phyloP scores from a whole-genome alignment of 2,888 invertebrate genomes.

The Pomacea canaliculata region DNA sequence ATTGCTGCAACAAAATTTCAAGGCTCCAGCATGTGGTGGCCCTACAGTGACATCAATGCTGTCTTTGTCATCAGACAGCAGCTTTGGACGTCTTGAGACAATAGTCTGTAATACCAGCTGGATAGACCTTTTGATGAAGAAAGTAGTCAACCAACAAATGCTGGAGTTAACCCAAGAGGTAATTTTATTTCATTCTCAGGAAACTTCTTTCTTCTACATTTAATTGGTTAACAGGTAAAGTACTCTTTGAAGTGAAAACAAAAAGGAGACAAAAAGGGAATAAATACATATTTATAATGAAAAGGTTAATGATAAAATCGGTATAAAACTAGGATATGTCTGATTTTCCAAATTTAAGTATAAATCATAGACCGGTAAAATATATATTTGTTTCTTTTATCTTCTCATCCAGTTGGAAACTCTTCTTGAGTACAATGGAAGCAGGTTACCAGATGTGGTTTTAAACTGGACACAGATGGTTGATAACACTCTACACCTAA shows the following conservation, averaged over 20 bases:
- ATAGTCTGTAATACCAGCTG: slow-evolving; percentile 23
- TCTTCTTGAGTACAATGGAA: too few species aligned
- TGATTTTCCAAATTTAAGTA: too few species aligned
- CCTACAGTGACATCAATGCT: slow-evolving; percentile 20
- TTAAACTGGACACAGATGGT: slow-evolving; percentile 45
- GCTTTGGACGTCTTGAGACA: slow-evolving; percentile 15
- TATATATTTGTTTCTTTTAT: too few species aligned
- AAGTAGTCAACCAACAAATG: slow-evolving; percentile 1
- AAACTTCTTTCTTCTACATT: too few species aligned
- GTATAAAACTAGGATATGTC: too few species aligned
- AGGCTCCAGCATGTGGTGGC: slow-evolving; percentile 27
- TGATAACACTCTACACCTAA: slow-evolving; percentile 24
- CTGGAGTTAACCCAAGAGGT: slow-evolving; percentile 8
- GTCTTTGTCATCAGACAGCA: slow-evolving; percentile 20
- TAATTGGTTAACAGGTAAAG: too few species aligned
- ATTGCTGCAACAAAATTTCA: slow-evolving; percentile 24
- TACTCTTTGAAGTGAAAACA: too few species aligned
- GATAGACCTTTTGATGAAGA: slow-evolving; percentile 9
- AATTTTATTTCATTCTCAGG: neutral
- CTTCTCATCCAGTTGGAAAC: too few species aligned
- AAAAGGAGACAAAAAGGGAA: too few species aligned
- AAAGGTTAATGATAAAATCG: too few species aligned
- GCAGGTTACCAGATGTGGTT: slow-evolving; percentile 25
- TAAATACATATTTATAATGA: too few species aligned
- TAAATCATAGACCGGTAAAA: too few species aligned